Evolutionary conservation across 2,888 invertebrate genomes (phyloP).

Genomic region (Drosophila melanocephala): DNA sequence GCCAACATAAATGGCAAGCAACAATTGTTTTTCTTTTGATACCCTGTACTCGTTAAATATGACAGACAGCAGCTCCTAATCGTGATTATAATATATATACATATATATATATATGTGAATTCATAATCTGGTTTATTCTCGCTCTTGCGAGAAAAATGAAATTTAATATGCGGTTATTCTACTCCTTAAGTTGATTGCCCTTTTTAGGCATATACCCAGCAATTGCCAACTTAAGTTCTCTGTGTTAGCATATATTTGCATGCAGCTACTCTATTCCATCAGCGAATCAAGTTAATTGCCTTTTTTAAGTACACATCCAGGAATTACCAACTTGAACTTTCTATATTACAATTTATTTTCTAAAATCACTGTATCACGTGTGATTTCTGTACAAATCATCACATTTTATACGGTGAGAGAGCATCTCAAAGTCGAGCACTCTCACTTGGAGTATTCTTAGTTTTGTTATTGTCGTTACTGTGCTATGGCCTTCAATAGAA

Average conservation of each 20-base stretch:
- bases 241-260: neutral
- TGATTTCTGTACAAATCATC: too few relatives aligned
- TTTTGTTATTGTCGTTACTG: constrained; percentile 28
- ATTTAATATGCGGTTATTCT: neutral
- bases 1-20: constrained; percentile 73
- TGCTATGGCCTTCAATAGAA: constrained; percentile 69
- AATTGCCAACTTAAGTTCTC: neutral
- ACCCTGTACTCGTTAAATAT: constrained; percentile 7
- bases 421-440: constrained; percentile 2
- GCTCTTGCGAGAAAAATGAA: neutral
- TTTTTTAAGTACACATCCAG: neutral
- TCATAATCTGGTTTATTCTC: neutral
- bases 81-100: neutral
- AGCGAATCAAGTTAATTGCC: neutral
- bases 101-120: neutral
- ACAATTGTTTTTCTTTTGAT: constrained; percentile 37
- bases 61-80: neutral
- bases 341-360: neutral
- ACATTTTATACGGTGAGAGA: neutral
- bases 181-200: neutral
- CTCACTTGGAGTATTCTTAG: neutral
- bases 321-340: neutral
- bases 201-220: neutral
- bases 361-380: neutral
- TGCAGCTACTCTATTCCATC: neutral